A percentile compares a stretch with the other conserved stretches of the same genome.
Conservation (phyloP, 2,888 invertebrate species). For the Drosophila crucigera region DNA sequence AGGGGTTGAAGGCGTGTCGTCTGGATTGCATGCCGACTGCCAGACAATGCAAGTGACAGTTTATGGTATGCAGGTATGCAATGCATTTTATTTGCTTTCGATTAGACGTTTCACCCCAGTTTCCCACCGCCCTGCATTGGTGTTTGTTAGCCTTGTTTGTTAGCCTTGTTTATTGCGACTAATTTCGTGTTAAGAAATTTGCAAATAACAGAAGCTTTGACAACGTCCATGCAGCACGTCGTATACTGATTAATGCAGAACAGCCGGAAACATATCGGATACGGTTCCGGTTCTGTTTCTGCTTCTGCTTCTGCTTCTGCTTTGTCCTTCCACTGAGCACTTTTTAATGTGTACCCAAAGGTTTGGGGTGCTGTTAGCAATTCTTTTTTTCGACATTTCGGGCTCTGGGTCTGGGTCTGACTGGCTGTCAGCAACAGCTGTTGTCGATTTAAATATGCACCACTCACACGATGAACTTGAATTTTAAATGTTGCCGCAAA, state of each 20-base stretch:
- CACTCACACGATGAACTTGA: slow-evolving; percentile 65
- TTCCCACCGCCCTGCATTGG: neutral
- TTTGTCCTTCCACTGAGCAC: slow-evolving; percentile 21
- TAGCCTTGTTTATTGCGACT: slow-evolving; percentile 78
- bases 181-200: slow-evolving; percentile 80
- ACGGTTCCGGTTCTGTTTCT: slow-evolving; percentile 26
- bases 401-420: slow-evolving; percentile 4
- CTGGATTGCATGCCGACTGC: slow-evolving; percentile 45
- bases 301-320: neutral
- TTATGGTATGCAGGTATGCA: slow-evolving; percentile 78
- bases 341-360: slow-evolving; percentile 25
- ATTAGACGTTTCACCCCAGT: slow-evolving; percentile 57
- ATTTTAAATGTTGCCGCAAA: slow-evolving; percentile 72
- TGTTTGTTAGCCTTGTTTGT: slow-evolving; percentile 54
- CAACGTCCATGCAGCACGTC: slow-evolving; percentile 39
- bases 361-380: neutral
- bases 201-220: slow-evolving; percentile 67
- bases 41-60: slow-evolving; percentile 72
- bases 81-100: slow-evolving; percentile 80
- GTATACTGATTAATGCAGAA: slow-evolving; percentile 44
- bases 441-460: slow-evolving; percentile 51
- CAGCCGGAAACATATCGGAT: slow-evolving; percentile 46
- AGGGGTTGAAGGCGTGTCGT: slow-evolving; percentile 20
- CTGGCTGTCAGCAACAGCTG: slow-evolving; percentile 71
- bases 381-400: neutral